Evolutionary conservation across 2,888 invertebrate genomes (phyloP).

Genomic region (Ommatoiulus sabulosus): DNA sequence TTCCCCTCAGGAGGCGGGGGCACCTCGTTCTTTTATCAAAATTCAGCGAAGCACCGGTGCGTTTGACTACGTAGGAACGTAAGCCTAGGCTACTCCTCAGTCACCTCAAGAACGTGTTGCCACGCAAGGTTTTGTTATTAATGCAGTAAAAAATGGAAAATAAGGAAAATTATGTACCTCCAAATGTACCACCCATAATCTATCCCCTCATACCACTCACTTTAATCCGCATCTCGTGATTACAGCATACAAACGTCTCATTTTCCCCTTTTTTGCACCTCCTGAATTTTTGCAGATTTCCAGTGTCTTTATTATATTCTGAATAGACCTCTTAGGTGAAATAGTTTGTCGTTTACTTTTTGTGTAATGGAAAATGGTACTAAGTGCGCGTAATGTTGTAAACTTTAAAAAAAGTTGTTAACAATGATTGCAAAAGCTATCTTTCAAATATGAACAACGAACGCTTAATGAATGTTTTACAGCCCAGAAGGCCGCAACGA

Average conservation of each 20-base stretch:
- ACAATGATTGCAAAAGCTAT: not conserved
- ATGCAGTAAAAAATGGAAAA: not conserved
- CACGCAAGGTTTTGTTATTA: not conserved
- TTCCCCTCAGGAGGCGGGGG: not conserved
- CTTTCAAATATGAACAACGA: not conserved
- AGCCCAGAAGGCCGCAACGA: not conserved
- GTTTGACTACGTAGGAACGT: not conserved
- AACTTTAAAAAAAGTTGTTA: not conserved
- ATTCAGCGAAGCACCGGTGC: constrained; percentile 24
- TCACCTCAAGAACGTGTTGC: not conserved
- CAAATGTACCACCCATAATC: not conserved
- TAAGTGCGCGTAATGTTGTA: not conserved
- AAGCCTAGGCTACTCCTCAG: not conserved
- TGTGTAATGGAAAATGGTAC: not conserved
- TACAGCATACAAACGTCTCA: not conserved
- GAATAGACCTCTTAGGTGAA: not conserved
- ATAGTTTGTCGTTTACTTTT: not conserved
- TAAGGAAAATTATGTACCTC: not conserved
- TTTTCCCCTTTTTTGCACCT: constrained; percentile 19
- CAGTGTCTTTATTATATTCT: constrained; percentile 4
- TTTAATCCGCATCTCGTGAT: not conserved
- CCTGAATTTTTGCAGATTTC: not conserved
- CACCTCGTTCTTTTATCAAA: not conserved
- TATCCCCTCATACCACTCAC: not conserved
- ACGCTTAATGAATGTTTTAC: not conserved